These are phyloP conservation scores for Cinclus mexicanus DNA, from an alignment of 2,113 vertebrate species.

Conservation along the genomic window DNA sequence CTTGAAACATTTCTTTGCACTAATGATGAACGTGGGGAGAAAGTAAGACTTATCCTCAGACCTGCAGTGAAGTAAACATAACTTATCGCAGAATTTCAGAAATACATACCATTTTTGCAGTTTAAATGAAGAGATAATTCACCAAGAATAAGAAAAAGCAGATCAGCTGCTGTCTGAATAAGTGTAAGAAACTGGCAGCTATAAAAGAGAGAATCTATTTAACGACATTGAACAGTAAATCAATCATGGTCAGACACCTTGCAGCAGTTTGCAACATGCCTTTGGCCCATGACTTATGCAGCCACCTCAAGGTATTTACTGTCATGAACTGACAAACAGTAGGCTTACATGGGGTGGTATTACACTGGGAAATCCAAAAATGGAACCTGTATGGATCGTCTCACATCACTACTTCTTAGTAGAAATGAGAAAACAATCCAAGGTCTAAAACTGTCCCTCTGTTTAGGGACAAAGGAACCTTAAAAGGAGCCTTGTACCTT, in stretches of 20 bases:
- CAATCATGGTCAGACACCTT: background rate
- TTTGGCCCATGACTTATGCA: background rate
- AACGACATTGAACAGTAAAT: background rate
- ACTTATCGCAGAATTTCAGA: background rate
- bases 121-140: background rate
- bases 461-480: background rate
- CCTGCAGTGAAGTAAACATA: background rate
- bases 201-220: background rate
- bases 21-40: background rate
- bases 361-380: background rate
- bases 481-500: background rate
- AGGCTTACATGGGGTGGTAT: background rate
- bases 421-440: background rate
- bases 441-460: background rate
- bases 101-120: background rate
- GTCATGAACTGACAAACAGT: background rate
- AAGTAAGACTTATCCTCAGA: background rate
- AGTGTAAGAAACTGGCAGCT: background rate
- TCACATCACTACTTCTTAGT: background rate
- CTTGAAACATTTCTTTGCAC: background rate
- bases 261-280: background rate
- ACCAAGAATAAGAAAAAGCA: background rate
- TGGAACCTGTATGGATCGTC: rapidly evolving
- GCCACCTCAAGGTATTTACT: background rate
- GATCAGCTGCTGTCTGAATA: background rate